These are phyloP conservation scores for Rafetus swinhoei DNA, from an alignment of 2,113 vertebrate genomes.

Conservation along the genomic window DNA sequence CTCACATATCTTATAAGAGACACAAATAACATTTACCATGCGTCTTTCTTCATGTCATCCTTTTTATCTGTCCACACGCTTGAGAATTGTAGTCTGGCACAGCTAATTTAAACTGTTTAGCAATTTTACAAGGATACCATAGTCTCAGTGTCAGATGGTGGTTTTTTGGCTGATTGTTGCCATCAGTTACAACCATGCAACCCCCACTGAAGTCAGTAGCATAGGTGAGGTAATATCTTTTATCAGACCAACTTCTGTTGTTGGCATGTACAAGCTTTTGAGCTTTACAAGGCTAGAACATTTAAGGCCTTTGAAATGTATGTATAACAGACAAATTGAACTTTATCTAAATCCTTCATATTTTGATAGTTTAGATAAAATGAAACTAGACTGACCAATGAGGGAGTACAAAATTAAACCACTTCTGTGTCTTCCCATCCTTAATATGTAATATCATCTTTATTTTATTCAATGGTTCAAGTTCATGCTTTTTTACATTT, in stretches of 20 bases:
- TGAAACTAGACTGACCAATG: not conserved
- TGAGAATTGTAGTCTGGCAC: rapidly evolving
- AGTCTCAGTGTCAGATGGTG: not conserved
- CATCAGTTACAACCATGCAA: not conserved
- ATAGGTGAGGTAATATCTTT: not conserved
- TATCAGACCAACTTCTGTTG: not conserved
- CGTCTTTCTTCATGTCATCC: not conserved
- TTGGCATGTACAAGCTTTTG: not conserved
- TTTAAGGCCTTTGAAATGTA: not conserved
- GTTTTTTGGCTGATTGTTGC: not conserved
- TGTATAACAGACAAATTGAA: not conserved
- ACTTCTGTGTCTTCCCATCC: not conserved
- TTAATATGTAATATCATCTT: not conserved
- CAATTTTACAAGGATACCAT: rapidly evolving
- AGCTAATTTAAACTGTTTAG: not conserved
- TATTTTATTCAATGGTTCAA: not conserved
- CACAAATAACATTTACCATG: rapidly evolving
- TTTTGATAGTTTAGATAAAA: not conserved
- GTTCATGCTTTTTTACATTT: not conserved
- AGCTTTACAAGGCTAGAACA: not conserved
- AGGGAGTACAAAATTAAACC: not conserved
- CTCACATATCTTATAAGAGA: not conserved
- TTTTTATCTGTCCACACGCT: not conserved
- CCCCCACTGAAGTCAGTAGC: not conserved
- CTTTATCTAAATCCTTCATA: not conserved